phyloP scores from a whole-genome alignment of 2,113 vertebrate species.

The Todiramphus saurophagus region DNA sequence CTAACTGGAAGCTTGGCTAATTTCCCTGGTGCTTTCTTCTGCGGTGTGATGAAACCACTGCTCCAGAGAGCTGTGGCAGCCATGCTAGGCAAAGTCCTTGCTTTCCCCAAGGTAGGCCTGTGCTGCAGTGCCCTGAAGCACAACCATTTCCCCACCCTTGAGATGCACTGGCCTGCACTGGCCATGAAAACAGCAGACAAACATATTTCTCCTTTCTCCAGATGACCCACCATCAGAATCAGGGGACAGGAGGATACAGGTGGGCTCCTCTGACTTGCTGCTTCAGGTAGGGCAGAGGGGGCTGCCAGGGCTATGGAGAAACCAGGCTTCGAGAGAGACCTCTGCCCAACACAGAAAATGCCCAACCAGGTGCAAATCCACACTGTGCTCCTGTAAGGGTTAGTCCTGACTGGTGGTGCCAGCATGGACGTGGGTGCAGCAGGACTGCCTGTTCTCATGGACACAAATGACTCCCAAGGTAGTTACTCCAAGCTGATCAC shows the following conservation, averaged over 20 bases:
- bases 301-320: neutral
- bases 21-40: neutral
- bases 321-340: neutral
- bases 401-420: neutral
- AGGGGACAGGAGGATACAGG: neutral
- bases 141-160: too few relatives aligned
- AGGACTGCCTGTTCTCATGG: neutral
- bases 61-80: neutral
- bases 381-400: neutral
- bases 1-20: neutral
- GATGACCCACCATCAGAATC: neutral
- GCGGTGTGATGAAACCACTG: neutral
- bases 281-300: neutral
- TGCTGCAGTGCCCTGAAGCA: neutral
- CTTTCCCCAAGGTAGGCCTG: neutral
- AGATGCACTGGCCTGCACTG: neutral
- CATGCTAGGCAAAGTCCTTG: neutral
- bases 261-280: neutral
- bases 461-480: accelerated
- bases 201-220: neutral
- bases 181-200: neutral
- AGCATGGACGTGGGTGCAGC: accelerated
- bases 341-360: neutral
- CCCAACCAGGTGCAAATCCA: neutral
- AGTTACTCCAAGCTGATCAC: neutral